Base-by-base conservation (phyloP, 2,888 invertebrate genomes). In the Clanis bilineata region DNA sequence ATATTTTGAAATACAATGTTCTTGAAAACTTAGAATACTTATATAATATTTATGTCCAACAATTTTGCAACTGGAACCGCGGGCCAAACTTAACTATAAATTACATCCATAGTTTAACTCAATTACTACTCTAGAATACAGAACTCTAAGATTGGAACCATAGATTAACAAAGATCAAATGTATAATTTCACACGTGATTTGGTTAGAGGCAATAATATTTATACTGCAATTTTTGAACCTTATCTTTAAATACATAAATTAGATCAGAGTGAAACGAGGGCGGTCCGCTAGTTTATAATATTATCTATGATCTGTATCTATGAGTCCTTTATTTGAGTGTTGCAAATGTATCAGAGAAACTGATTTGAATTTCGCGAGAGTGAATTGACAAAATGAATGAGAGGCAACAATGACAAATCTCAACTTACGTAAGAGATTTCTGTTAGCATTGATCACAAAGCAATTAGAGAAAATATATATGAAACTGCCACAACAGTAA, bases 161-260 rank as follows among this genome's bases (percentile, higher is more conserved):
- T 10, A 18, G 51, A 51, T 51, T 32, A 51, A 51, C 22, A 9
- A 32, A 51, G 4, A 51, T 32, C 51, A 51, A 51, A 32, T 32
- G 51, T 51, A 51, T 51, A 51, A 51, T 51, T 51, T 32, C 51
- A 51, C 32, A 51, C 51, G 51, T 51, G 44, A 44, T 44, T 12
- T 44, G 51, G 51, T 32, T 51, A 10, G 18, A 32, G 51, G 51
- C 51, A 18, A 51, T 51, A 32, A 15, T n/a, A 51, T 32, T 51
- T 18, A 51, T 28, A 51, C 51, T 51, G 28, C 51, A 51, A 51
- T 51, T 51, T 51, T 51, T 51, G 18, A 51, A 51, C 32, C 28
- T 51, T 51, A 51, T 51, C 51, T 51, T 15, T 28, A 18, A 51
- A 51, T 18, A 18, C 51, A 51, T 51, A 51, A 51, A 51, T 51